These are phyloP conservation scores for Phasianus colchicus DNA, from an alignment of 2,113 vertebrate genomes.

Conservation along the genomic window DNA sequence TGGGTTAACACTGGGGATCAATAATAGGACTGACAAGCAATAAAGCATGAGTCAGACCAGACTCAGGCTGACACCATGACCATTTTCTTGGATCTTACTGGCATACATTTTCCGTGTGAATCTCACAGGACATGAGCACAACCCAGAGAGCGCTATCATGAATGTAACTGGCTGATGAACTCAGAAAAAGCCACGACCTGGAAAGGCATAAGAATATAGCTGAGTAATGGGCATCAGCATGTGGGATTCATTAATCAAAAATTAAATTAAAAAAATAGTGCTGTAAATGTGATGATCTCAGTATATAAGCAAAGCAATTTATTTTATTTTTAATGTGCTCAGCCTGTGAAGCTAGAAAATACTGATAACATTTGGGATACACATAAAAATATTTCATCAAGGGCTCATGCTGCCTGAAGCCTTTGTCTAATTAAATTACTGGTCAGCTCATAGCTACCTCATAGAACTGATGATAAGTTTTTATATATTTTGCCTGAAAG, in stretches of 20 bases:
- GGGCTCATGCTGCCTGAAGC: neutral
- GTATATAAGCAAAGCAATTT: neutral
- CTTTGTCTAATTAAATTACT: neutral
- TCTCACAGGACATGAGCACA: neutral
- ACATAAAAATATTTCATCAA: neutral
- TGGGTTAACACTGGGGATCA: neutral
- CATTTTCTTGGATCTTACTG: neutral
- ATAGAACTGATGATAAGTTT: neutral
- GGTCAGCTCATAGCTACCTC: neutral
- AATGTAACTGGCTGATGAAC: neutral
- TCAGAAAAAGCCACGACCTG: neutral
- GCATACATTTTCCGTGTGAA: neutral
- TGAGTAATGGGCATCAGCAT: fast-evolving
- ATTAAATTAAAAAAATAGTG: neutral
- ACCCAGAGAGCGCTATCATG: neutral
- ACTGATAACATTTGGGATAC: neutral
- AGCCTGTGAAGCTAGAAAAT: neutral
- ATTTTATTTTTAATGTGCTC: neutral
- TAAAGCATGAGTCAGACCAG: neutral
- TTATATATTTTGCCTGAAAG: neutral
- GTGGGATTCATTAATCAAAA: neutral
- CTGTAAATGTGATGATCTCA: neutral
- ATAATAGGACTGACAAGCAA: neutral
- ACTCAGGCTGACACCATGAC: neutral
- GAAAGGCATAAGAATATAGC: neutral